Evolutionary conservation across 2,797 vertebrate species (phyloP).

Genomic region (Mareca penelope): DNA sequence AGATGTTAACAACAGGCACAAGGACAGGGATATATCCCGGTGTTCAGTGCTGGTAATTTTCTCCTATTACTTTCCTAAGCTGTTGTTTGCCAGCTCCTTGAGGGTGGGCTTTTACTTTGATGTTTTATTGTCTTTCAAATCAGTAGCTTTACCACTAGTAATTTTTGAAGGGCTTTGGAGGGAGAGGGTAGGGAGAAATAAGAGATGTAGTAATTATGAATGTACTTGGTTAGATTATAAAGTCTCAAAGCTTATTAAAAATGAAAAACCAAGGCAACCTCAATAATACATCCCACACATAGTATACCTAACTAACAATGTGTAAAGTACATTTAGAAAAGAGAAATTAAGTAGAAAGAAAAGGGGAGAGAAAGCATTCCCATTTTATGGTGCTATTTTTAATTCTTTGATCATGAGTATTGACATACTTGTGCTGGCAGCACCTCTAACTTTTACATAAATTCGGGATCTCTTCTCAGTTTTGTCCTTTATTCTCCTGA

Average conservation of each 20-base stretch:
- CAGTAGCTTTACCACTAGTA: background rate
- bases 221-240: conserved; percentile 67
- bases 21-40: background rate
- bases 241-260: conserved; percentile 72
- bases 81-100: conserved; percentile 30
- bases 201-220: conserved; percentile 62
- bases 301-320: conserved; percentile 56
- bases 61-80: background rate
- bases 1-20: background rate
- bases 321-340: conserved; percentile 63
- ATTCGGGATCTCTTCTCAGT: background rate
- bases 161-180: conserved; percentile 28
- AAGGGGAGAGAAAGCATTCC: background rate
- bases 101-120: conserved; percentile 17
- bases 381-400: conserved; percentile 49
- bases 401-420: conserved; percentile 9
- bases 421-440: background rate
- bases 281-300: conserved; percentile 68
- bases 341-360: conserved; percentile 63
- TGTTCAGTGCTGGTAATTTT: background rate
- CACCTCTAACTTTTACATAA: background rate
- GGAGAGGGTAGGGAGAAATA: background rate
- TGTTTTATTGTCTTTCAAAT: conserved; percentile 40
- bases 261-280: conserved; percentile 77
- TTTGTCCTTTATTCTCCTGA: background rate